Conservation (phyloP, 2,888 invertebrate species). For the Arctia plantaginis region DNA sequence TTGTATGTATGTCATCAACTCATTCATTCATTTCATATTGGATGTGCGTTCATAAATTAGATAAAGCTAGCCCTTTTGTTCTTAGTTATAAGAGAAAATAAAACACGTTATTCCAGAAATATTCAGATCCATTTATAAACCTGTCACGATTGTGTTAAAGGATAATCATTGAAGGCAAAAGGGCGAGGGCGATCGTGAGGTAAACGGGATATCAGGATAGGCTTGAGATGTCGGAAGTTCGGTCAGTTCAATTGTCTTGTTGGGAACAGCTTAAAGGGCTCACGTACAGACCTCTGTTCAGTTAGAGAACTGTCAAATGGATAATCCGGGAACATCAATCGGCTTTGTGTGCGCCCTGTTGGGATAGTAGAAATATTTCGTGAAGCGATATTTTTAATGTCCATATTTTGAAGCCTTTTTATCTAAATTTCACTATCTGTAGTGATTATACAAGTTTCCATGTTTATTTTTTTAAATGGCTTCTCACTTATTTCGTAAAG, state of each 20-base stretch:
- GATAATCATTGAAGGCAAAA: background rate
- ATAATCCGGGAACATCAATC: slow-evolving; percentile 8
- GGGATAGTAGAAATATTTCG: background rate
- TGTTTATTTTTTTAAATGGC: too few species aligned
- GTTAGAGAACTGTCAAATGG: background rate
- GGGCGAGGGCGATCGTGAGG: background rate
- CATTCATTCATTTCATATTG: background rate
- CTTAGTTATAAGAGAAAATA: background rate
- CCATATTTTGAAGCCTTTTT: background rate
- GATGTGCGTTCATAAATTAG: background rate
- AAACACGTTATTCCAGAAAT: background rate
- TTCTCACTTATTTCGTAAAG: too few species aligned
- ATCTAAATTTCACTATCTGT: background rate
- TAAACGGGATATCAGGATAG: background rate
- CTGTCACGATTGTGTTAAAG: background rate
- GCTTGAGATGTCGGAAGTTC: background rate
- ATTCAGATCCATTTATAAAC: background rate
- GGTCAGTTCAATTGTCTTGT: slow-evolving; percentile 4
- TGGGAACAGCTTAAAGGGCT: slow-evolving; percentile 3
- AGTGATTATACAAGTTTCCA: too few species aligned
- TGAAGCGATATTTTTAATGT: background rate
- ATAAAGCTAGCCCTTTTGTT: background rate
- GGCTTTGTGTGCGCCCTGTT: background rate
- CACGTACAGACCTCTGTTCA: background rate
- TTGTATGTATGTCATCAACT: background rate